Evolutionary conservation across 2,113 vertebrate species (phyloP).

Genomic region (Pygathrix nemaeus): DNA sequence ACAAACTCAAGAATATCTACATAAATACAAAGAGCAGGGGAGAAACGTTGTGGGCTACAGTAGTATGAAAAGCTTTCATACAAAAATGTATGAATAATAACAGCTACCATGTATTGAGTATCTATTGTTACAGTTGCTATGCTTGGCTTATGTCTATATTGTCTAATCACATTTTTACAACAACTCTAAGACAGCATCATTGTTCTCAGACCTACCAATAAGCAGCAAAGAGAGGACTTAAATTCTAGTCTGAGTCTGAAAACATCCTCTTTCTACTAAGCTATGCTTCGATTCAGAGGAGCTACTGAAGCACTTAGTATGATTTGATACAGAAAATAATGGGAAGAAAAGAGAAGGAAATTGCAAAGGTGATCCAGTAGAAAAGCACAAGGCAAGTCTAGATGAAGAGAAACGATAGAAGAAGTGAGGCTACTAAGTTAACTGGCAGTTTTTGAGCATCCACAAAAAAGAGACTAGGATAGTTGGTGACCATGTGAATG

Average conservation of each 20-base stretch:
- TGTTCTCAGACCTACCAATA: slow-evolving; percentile 4
- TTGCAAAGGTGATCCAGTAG: background rate
- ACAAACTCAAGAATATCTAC: slow-evolving; percentile 25
- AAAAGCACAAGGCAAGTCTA: background rate
- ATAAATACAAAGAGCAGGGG: background rate
- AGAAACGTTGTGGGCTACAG: background rate
- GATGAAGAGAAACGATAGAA: background rate
- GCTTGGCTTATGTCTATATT: background rate
- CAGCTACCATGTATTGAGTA: background rate
- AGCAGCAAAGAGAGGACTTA: background rate
- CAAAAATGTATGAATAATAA: background rate
- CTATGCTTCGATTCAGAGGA: background rate
- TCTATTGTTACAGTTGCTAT: background rate
- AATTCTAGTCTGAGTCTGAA: background rate
- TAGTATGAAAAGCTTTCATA: background rate
- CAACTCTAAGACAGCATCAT: background rate
- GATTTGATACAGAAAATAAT: background rate
- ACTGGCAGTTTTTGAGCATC: background rate
- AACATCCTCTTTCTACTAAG: background rate
- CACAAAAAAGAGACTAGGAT: background rate
- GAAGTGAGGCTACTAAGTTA: background rate
- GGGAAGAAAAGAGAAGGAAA: background rate
- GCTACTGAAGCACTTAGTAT: background rate
- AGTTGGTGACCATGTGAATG: background rate
- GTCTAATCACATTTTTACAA: background rate